Evolutionary conservation across 2,797 vertebrate species (phyloP).

Genomic region (Peromyscus attwateri): DNA sequence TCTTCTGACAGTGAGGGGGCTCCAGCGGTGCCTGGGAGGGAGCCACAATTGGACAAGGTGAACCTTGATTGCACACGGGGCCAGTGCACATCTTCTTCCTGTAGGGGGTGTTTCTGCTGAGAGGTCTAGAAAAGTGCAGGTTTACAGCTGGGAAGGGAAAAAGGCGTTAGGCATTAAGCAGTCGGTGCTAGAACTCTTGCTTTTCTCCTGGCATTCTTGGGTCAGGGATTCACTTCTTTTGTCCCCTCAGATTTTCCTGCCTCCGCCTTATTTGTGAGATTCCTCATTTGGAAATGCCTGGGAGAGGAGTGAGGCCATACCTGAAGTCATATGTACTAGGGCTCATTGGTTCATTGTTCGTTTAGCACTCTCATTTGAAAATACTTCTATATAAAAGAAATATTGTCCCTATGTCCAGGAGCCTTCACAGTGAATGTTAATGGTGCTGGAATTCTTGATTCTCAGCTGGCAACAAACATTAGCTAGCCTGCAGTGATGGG

Average conservation of each 20-base stretch:
- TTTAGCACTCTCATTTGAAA: background rate
- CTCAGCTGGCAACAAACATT: background rate
- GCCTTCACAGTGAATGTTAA: background rate
- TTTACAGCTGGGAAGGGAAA: background rate
- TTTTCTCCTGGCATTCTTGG: background rate
- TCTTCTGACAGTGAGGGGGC: background rate
- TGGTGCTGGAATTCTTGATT: background rate
- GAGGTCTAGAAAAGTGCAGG: background rate
- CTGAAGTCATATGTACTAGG: background rate
- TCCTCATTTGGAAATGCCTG: background rate
- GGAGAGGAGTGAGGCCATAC: background rate
- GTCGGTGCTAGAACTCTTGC: background rate
- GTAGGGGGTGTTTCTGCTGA: background rate
- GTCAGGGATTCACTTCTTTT: background rate
- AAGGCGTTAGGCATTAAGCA: background rate
- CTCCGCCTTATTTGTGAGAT: background rate
- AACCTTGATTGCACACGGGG: background rate
- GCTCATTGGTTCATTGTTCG: background rate
- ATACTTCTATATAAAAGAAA: background rate
- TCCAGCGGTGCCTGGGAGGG: background rate
- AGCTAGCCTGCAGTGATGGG: background rate
- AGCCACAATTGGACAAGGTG: background rate
- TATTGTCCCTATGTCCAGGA: background rate
- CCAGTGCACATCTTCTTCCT: background rate
- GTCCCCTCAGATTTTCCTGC: background rate